Base-by-base conservation (phyloP, 2,888 invertebrate species). In the Griposia aprilina region DNA sequence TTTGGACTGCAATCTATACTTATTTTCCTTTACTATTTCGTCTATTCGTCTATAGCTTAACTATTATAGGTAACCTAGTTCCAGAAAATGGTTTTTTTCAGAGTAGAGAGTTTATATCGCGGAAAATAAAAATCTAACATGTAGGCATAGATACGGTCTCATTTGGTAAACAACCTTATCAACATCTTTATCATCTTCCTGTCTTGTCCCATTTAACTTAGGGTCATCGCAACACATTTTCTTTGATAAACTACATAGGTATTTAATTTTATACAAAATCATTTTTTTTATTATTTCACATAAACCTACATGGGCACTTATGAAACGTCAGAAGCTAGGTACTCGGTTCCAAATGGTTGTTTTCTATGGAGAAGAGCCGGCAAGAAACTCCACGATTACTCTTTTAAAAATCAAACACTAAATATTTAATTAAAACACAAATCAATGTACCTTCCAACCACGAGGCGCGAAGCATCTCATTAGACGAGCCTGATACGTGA, bases 401-500 rank as follows among this genome's bases (percentile, higher is more conserved):
- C 30, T 36, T 36, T 36, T 36, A 36, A 36, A 60, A 62, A 62
- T 20, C 60, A 15, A 26, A 59, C 26, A 59, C 1, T 2, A 20
- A 30, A 30, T 30, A 60, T 41, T 36, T 20, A 10, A n/a, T 55
- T 4, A 0, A 23, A 17, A 75, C 17, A 23, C 17, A 55, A 55
- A 74, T 75, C 20, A 76, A 55, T 72, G 20, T 55, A 10, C 2
- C 45, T n/a, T 41, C 41, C 55, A 20, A 57, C 60, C 45, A 45
- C 52, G 60, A 60, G 45, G 17, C 69, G 72, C 78, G 76, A 81
- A 86, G 73, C 78, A 77, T 81, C 88, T 88, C 81, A 86, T 88
- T 86, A 88, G 62, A 72, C 59, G 70, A 65, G 52, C 65, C 30
- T 52, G 52, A 65, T 69, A 81, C 83, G 81, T 83, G 80, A 80